Conservation (phyloP, 2,113 vertebrate genomes). For the Nanorana parkeri region DNA sequence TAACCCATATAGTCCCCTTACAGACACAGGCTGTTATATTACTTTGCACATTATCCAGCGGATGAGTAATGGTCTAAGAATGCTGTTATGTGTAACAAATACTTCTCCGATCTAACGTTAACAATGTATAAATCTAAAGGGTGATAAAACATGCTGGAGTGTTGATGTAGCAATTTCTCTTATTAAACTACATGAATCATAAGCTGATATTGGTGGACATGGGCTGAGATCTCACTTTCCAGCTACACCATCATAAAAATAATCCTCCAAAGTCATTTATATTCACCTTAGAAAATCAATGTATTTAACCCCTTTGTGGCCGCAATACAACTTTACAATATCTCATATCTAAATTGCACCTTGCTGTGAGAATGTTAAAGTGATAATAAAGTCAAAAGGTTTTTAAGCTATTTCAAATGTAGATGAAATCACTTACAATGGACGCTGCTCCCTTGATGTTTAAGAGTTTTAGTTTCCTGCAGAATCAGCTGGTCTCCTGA, state of each 20-base stretch:
- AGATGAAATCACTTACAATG: too few relatives aligned
- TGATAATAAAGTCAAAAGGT: too few relatives aligned
- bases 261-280: background rate
- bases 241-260: background rate
- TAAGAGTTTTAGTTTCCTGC: too few relatives aligned
- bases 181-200: conserved; percentile 43
- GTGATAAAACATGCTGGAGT: conserved; percentile 30
- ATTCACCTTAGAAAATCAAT: too few relatives aligned
- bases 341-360: too few relatives aligned
- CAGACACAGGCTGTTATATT: conserved; percentile 13
- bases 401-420: too few relatives aligned
- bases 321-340: too few relatives aligned
- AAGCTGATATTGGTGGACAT: conserved; percentile 32
- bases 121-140: conserved; percentile 32
- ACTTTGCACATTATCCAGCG: conserved; percentile 30
- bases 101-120: conserved; percentile 36
- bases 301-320: too few relatives aligned
- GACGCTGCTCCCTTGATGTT: too few relatives aligned
- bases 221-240: conserved; percentile 9
- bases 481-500: too few relatives aligned
- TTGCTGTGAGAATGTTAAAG: too few relatives aligned
- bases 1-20: conserved; percentile 27
- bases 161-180: conserved; percentile 29
- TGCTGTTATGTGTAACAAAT: conserved; percentile 38
- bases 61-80: conserved; percentile 37